These are phyloP conservation scores for Apamea sordens DNA, from an alignment of 2,888 invertebrate genomes.

Conservation along the genomic window DNA sequence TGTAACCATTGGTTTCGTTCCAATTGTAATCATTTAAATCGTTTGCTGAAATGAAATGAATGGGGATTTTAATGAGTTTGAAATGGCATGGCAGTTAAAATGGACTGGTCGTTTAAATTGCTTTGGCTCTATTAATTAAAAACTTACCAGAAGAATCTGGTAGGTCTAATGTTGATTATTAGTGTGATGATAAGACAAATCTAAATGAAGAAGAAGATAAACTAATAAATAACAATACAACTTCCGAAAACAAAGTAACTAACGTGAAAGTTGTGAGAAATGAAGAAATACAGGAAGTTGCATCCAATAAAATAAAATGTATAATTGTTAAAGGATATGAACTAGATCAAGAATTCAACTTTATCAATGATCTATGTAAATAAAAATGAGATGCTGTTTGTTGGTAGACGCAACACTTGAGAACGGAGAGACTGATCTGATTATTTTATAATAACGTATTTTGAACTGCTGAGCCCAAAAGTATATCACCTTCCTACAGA, in stretches of 20 bases:
- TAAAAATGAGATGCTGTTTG: neutral
- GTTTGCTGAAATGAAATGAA: slow-evolving; percentile 6
- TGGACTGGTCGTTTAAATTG: slow-evolving; percentile 5
- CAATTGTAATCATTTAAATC: slow-evolving; percentile 32
- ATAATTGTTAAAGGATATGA: neutral
- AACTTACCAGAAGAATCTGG: neutral
- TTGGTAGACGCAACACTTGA: neutral
- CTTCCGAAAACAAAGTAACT: neutral
- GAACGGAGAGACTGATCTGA: neutral
- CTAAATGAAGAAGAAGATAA: neutral
- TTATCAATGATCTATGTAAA: neutral
- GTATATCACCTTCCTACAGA: neutral
- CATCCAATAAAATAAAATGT: slow-evolving; percentile 1
- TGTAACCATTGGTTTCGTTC: slow-evolving; percentile 23
- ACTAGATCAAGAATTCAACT: slow-evolving; percentile 2
- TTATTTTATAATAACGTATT: neutral
- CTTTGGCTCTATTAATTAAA: neutral
- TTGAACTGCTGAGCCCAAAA: neutral
- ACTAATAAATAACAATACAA: neutral
- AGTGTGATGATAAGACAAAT: neutral
- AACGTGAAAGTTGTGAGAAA: neutral
- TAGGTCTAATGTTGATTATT: neutral
- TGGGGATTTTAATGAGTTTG: slow-evolving; percentile 8
- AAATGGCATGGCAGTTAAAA: slow-evolving; percentile 32
- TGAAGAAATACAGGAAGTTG: slow-evolving; percentile 19